Conservation (phyloP, 2,888 invertebrate genomes). For the Heteromyza rotundicornis region DNA sequence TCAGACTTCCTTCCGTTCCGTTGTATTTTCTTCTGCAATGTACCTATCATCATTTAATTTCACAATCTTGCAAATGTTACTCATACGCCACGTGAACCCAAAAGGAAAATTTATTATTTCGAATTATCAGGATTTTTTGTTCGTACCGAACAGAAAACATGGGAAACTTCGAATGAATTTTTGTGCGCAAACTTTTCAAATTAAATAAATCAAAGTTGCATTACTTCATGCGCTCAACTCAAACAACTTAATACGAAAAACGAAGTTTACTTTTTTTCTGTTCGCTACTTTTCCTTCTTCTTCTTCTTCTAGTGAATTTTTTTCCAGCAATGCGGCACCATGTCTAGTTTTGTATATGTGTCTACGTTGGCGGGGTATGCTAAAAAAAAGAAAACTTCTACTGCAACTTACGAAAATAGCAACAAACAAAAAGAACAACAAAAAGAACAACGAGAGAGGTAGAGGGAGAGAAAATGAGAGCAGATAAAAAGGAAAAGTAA, state of each 20-base stretch:
- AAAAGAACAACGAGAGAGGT: background rate
- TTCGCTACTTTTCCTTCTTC: background rate
- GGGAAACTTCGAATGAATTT: conserved; percentile 11
- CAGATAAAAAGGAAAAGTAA: background rate
- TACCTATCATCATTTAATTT: no score
- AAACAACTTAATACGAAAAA: background rate
- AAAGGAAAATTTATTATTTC: no score
- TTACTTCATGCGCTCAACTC: background rate
- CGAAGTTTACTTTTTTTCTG: background rate
- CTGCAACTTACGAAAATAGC: background rate
- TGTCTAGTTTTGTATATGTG: background rate
- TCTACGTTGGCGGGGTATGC: background rate
- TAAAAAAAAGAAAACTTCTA: background rate
- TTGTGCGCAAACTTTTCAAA: conserved; percentile 19
- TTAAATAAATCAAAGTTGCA: conserved; percentile 22
- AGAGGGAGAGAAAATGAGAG: no score
- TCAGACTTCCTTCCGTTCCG: no score
- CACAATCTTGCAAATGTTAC: no score
- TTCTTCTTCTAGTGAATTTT: background rate
- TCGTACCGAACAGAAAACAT: no score
- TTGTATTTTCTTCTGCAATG: no score
- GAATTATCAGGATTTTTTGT: no score
- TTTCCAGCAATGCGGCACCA: background rate
- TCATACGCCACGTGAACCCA: no score
- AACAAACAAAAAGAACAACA: background rate